A percentile compares a stretch with the other conserved stretches of the same genome.
phyloP scores from a whole-genome alignment of 2,888 invertebrate genomes.

The Cenopis cana region DNA sequence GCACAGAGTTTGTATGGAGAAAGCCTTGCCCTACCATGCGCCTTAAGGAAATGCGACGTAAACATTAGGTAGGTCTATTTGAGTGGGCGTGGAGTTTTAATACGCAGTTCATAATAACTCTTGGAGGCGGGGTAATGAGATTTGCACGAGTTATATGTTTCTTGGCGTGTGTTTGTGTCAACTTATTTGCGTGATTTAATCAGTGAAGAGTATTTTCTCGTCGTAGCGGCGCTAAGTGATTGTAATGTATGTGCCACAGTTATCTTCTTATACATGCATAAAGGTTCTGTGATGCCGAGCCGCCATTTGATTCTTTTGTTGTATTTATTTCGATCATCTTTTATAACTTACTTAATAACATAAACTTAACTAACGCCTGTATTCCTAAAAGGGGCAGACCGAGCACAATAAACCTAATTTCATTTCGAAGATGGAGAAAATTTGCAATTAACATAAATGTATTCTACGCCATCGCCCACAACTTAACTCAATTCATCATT shows the following conservation, averaged over 20 bases:
- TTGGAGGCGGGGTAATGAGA: neutral
- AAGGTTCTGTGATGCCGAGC: too few relatives aligned
- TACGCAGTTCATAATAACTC: slow-evolving; percentile 6
- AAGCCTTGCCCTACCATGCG: too few relatives aligned
- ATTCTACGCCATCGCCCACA: too few relatives aligned
- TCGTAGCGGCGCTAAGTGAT: neutral
- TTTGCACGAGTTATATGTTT: slow-evolving; percentile 5
- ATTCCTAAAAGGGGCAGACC: too few relatives aligned
- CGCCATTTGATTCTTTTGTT: neutral
- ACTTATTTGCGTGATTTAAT: neutral
- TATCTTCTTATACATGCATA: too few relatives aligned
- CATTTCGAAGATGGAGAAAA: too few relatives aligned
- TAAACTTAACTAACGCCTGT: too few relatives aligned
- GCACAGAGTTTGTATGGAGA: too few relatives aligned
- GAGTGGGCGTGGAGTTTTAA: neutral
- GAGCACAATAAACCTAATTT: too few relatives aligned
- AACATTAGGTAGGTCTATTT: neutral
- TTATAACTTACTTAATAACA: neutral
- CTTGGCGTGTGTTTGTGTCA: neutral
- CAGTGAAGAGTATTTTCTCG: neutral
- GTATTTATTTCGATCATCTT: slow-evolving; percentile 1
- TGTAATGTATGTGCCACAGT: neutral
- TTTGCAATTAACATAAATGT: too few relatives aligned
- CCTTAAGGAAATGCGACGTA: too few relatives aligned
- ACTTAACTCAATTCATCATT: too few relatives aligned